phyloP scores from a whole-genome alignment of 2,113 vertebrate genomes.

The Lampris megalopsis region DNA sequence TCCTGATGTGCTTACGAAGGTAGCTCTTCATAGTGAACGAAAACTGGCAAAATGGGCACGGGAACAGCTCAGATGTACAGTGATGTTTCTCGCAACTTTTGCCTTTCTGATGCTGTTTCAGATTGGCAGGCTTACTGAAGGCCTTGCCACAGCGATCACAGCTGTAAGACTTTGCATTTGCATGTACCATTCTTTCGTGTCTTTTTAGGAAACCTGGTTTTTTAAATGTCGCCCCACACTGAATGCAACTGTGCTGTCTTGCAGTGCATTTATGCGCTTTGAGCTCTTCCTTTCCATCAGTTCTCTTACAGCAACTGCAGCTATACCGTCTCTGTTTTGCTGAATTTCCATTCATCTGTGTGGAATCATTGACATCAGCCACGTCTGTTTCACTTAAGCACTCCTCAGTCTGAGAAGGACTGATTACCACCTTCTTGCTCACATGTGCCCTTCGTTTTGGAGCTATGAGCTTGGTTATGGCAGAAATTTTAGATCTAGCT shows the following conservation, averaged over 20 bases:
- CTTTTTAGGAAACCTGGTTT: conserved; percentile 70
- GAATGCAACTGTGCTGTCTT: conserved; percentile 65
- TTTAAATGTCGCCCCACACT: conserved; percentile 72
- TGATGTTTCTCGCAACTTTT: conserved; percentile 71
- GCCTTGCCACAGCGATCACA: conserved; percentile 77
- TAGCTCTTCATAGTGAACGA: conserved; percentile 83
- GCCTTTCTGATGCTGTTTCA: conserved; percentile 80
- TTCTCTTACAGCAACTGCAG: conserved; percentile 74
- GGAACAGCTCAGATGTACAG: conserved; percentile 70
- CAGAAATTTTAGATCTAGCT: conserved; percentile 59
- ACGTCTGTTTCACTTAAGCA: conserved; percentile 2
- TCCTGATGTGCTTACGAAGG: conserved; percentile 80
- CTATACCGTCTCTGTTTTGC: conserved; percentile 58
- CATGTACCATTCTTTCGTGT: conserved; percentile 75
- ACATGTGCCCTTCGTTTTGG: conserved; percentile 47
- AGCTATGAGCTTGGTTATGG: conserved; percentile 66
- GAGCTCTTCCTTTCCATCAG: conserved; percentile 67
- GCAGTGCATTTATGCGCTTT: conserved; percentile 71
- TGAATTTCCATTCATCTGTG: neutral
- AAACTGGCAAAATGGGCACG: conserved; percentile 79
- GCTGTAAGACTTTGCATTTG: conserved; percentile 48
- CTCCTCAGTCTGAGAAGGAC: neutral
- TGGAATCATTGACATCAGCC: neutral
- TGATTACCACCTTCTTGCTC: conserved; percentile 1
- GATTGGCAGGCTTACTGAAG: conserved; percentile 68